These are phyloP conservation scores for Phalacrocorax aristotelis DNA, from an alignment of 2,113 vertebrate genomes.

Conservation along the genomic window DNA sequence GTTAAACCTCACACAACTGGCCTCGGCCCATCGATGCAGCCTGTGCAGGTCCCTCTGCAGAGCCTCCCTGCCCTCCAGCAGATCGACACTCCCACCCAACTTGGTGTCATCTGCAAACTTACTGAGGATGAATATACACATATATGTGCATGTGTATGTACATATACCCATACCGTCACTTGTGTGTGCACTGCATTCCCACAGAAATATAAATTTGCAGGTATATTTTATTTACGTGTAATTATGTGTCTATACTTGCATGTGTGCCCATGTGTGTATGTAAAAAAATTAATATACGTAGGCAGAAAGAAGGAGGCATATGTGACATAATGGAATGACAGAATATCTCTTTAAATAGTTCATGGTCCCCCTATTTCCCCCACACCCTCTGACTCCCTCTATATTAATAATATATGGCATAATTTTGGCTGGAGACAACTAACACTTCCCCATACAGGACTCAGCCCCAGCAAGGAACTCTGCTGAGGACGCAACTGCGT, in stretches of 20 bases:
- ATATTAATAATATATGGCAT: not conserved
- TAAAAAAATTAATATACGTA: not conserved
- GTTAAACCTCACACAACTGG: too few species aligned
- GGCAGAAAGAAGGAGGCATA: not conserved
- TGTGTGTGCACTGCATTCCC: not conserved
- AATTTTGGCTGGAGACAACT: not conserved
- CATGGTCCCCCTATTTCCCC: not conserved
- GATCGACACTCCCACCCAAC: too few species aligned
- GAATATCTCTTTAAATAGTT: not conserved
- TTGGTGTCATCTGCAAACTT: too few species aligned
- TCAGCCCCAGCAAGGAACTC: not conserved
- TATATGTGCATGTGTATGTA: rapidly evolving
- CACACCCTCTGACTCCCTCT: not conserved
- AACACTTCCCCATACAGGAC: not conserved
- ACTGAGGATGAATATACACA: not conserved
- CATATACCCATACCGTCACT: not conserved
- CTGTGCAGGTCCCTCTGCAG: too few species aligned
- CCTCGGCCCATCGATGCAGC: too few species aligned
- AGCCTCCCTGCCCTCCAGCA: too few species aligned
- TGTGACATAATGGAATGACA: not conserved
- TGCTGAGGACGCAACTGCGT: not conserved
- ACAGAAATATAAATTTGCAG: not conserved
- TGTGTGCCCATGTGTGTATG: too few species aligned
- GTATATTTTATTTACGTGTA: not conserved
- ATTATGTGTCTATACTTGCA: too few species aligned